Percentiles rank a stretch among this genome's conserved stretches.
phyloP scores from a whole-genome alignment of 2,888 invertebrate species.

The Heliconius charithonia region DNA sequence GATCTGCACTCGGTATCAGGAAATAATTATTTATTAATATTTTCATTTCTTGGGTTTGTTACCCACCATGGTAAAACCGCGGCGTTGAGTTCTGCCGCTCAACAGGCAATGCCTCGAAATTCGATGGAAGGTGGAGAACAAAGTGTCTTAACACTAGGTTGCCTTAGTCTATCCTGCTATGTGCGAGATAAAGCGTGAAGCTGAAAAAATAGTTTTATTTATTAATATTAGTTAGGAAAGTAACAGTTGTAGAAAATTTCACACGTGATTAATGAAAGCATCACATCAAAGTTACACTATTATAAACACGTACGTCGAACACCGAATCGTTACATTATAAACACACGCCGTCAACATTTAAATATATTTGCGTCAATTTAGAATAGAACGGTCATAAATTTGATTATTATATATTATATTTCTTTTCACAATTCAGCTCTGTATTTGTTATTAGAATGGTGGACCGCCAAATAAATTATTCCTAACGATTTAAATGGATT shows the following conservation, averaged over 20 bases:
- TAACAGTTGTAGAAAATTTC: slow-evolving; percentile 47
- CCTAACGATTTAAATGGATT: slow-evolving; percentile 63
- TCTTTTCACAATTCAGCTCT: slow-evolving; percentile 58
- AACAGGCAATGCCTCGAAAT: too few species aligned
- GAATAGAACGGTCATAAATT: slow-evolving; percentile 72
- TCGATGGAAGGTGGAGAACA: too few species aligned
- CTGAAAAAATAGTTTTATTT: slow-evolving; percentile 31
- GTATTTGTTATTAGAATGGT: slow-evolving; percentile 53
- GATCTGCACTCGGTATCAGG: too few species aligned
- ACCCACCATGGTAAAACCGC: too few species aligned
- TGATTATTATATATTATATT: slow-evolving; percentile 57
- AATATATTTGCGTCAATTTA: slow-evolving; percentile 79
- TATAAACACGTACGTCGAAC: slow-evolving; percentile 72
- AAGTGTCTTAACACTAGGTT: too few species aligned
- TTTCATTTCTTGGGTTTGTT: too few species aligned
- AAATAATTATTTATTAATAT: too few species aligned
- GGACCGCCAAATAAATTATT: slow-evolving; percentile 62
- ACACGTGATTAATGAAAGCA: slow-evolving; percentile 47
- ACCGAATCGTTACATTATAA: slow-evolving; percentile 71
- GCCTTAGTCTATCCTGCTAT: too few species aligned
- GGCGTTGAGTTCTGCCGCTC: too few species aligned
- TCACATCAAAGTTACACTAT: slow-evolving; percentile 56
- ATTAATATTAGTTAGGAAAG: slow-evolving; percentile 41
- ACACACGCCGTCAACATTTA: slow-evolving; percentile 76
- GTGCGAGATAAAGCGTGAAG: too few species aligned